Evolutionary conservation across 2,797 vertebrate species (phyloP), one percentile per base, ranked within the genome.

Genomic region (Chelon auratus): DNA sequence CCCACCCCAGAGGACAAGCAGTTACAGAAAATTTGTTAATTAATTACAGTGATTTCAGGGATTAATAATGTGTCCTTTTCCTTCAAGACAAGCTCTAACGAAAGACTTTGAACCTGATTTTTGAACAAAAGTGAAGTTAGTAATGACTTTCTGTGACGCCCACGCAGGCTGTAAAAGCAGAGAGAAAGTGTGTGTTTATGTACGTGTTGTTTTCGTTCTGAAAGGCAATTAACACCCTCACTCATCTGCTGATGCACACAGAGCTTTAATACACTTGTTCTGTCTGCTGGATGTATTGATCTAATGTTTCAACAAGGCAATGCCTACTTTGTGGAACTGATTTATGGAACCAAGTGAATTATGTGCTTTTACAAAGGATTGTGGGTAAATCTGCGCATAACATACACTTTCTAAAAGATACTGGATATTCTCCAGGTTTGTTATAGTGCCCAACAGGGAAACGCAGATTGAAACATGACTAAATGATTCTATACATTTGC

Each of bases 211-310:
- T 61, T 48, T 45, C 37, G 61, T 69, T 72, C 45, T 22, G 59
- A 36, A 58, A 26, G 24, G 61, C 45, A 51, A 63, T 80, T 70
- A 78, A 72, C 64, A 45, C 60, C 40, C 72, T 62, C 69, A 15
- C 20, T 39, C 54, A 24, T 39, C 40, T 50, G 40, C 37, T 52
- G 62, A 45, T 17, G 59, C 50, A 57, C 68, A 11, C 54, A 5
- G 13, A 62, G 30, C 66, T 33, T 22, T 30, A 1, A 18, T 30
- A 24, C 50, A n/a, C n/a, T 48, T 0, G 0, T 24, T 43, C 36
- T 5, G 67, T 60, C 58, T 60, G 71, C 71, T 62, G 74, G 66
- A 2, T 0, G 40, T 20, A 84, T 85, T 1, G 80, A 86, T 81
- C 67, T 14, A 43, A 68, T 24, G 48, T 30, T 36, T 50, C 57